Conservation (phyloP, 2,888 invertebrate species). For the Epinotia demarniana region DNA sequence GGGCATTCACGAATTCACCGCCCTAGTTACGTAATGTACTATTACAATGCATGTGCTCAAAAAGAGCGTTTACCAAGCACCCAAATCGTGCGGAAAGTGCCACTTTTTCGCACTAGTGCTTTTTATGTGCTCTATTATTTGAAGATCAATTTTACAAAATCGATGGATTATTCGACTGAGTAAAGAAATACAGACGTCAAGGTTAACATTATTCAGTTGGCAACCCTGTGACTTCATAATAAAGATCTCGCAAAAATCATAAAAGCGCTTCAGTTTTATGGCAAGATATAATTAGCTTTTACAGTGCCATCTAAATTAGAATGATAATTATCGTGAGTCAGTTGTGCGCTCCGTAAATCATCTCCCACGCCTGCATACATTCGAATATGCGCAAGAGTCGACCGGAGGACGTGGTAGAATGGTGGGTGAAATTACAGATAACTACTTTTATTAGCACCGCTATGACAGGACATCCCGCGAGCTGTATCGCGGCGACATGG, state of each 20-base stretch:
- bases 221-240: background rate
- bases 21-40: no score
- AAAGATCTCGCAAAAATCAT: background rate
- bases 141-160: no score
- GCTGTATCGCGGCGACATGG: no score
- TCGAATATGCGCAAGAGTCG: background rate
- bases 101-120: no score
- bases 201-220: constrained; percentile 4
- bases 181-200: background rate
- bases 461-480: no score
- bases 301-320: constrained; percentile 16
- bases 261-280: constrained; percentile 5
- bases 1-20: no score
- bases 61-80: no score
- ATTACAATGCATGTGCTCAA: no score
- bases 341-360: constrained; percentile 11
- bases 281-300: constrained; percentile 20
- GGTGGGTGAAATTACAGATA: background rate
- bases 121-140: no score
- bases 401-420: background rate
- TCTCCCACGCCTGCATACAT: constrained; percentile 24
- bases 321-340: constrained; percentile 10
- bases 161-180: no score
- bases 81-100: no score
- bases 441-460: no score